phyloP scores from a whole-genome alignment of 2,888 invertebrate species.

The Liopterus haemorrhoidalis region DNA sequence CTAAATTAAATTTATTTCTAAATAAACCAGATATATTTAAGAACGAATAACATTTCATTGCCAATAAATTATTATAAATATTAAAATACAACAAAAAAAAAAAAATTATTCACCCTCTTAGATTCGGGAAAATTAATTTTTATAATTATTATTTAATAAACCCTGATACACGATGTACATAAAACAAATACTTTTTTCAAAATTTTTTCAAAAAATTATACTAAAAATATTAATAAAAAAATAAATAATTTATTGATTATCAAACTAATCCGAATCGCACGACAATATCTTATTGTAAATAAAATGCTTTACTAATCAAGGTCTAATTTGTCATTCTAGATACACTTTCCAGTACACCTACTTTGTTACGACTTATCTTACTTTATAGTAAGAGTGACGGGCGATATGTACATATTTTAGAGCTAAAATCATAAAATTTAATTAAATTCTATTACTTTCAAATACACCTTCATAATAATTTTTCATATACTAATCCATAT shows the following conservation, averaged over 20 bases:
- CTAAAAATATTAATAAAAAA: conserved; percentile 43
- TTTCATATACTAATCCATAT: conserved; percentile 30
- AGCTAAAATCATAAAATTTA: conserved; percentile 55
- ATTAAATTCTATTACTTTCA: conserved; percentile 56
- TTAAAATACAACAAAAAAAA: conserved; percentile 54
- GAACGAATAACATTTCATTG: conserved; percentile 61
- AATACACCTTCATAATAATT: conserved; percentile 56
- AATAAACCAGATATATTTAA: conserved; percentile 63
- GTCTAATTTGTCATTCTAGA: conserved; percentile 61
- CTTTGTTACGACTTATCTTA: conserved; percentile 79
- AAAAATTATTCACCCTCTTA: conserved; percentile 56
- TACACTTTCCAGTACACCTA: conserved; percentile 70
- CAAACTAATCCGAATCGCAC: too few species aligned
- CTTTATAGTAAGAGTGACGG: conserved; percentile 65
- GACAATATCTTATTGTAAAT: conserved; percentile 61
- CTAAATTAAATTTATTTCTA: conserved; percentile 55
- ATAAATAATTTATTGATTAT: conserved; percentile 31
- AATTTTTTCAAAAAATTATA: conserved; percentile 48
- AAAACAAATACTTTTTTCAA: conserved; percentile 53
- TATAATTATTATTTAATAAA: conserved; percentile 51
- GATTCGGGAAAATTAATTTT: conserved; percentile 53
- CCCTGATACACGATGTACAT: conserved; percentile 71
- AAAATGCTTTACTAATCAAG: conserved; percentile 55
- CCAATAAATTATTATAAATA: conserved; percentile 58
- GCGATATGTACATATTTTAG: conserved; percentile 72